These are phyloP conservation scores for Drosophila arawakana DNA, from an alignment of 1,140 invertebrate genomes.

Conservation along the genomic window DNA sequence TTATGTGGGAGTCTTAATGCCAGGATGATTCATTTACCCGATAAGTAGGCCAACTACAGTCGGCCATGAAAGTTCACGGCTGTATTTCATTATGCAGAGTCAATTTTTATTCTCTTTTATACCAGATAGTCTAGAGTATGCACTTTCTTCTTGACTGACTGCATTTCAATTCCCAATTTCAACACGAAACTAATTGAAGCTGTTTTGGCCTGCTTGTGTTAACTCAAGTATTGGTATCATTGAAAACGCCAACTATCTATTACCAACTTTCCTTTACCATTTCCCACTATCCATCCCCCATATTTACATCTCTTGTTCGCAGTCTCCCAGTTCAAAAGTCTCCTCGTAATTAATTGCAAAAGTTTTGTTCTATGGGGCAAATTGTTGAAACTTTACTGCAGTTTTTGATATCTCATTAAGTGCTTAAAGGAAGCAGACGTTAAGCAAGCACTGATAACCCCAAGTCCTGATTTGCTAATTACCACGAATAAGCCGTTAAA, in stretches of 20 bases:
- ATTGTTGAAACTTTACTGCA: constrained; percentile 58
- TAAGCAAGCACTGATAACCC: constrained; percentile 48
- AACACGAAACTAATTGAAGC: constrained; percentile 53
- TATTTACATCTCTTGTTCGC: constrained; percentile 21
- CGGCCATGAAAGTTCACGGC: constrained; percentile 25
- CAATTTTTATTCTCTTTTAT: neutral
- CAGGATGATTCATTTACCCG: neutral
- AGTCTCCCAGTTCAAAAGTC: constrained; percentile 50
- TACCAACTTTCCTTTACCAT: constrained; percentile 2
- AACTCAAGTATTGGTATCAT: constrained; percentile 21
- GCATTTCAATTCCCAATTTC: constrained; percentile 57
- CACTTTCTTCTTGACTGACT: constrained; percentile 8
- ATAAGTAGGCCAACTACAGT: constrained; percentile 55
- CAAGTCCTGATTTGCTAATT: constrained; percentile 53
- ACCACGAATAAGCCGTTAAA: constrained; percentile 36
- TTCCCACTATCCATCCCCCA: constrained; percentile 8
- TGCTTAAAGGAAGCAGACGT: constrained; percentile 33
- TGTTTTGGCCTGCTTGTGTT: constrained; percentile 26
- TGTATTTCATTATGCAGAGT: constrained; percentile 36
- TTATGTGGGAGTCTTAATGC: constrained; percentile 31
- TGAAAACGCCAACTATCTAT: neutral
- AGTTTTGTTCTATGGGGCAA: constrained; percentile 56
- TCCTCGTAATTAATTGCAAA: constrained; percentile 78
- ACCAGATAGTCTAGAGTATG: neutral
- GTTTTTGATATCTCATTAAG: constrained; percentile 48